phyloP scores from a whole-genome alignment of 2,888 invertebrate species.

The Sericinus montela region DNA sequence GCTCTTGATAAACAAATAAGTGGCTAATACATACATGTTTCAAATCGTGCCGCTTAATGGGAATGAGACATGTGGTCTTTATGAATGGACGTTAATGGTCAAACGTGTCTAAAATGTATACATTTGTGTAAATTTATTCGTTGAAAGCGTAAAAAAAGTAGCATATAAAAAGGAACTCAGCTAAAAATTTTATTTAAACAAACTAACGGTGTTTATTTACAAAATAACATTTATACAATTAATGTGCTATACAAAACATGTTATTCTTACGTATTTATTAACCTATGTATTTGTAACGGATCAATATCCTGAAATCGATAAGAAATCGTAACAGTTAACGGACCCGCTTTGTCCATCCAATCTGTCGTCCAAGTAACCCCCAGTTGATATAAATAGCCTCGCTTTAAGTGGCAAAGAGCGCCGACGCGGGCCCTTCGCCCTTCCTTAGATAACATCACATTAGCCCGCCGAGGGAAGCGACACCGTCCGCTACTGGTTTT shows the following conservation, averaged over 20 bases:
- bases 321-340: constrained; percentile 23
- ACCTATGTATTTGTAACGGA: no score
- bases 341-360: constrained; percentile 45
- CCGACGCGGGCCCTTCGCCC: constrained; percentile 62
- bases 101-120: constrained; percentile 21
- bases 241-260: no score
- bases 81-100: constrained; percentile 50
- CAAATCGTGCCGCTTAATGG: constrained; percentile 36
- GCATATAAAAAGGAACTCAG: no score
- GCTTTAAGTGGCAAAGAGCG: constrained; percentile 72
- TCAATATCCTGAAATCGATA: constrained; percentile 11
- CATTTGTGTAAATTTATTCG: neutral
- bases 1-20: constrained; percentile 28
- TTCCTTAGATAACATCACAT: constrained; percentile 69
- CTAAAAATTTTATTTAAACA: no score
- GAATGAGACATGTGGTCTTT: constrained; percentile 58
- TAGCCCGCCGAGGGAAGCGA: constrained; percentile 60
- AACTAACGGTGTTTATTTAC: no score
- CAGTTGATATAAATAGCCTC: constrained; percentile 68
- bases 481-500: constrained; percentile 68
- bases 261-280: no score
- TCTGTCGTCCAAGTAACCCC: constrained; percentile 50
- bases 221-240: no score
- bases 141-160: no score
- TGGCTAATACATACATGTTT: constrained; percentile 28